phyloP scores from a whole-genome alignment of 2,888 invertebrate genomes.

The Elgonia sp. region DNA sequence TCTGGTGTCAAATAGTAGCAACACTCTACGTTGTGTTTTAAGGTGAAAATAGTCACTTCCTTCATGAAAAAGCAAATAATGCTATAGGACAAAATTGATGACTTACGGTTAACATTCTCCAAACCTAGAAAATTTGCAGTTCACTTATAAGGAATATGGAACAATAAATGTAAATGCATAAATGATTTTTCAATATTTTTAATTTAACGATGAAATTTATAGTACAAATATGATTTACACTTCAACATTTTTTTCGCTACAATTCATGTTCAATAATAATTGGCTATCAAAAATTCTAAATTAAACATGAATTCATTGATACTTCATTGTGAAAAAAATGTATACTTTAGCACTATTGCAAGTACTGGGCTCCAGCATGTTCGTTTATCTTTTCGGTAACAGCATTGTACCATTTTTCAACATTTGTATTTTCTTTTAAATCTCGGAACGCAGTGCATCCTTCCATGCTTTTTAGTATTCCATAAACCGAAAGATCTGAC shows the following conservation, averaged over 20 bases:
- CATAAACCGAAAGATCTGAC: conserved; percentile 97
- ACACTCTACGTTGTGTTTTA: no score
- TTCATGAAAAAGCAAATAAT: no score
- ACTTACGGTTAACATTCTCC: no score
- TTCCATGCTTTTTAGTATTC: conserved; percentile 96
- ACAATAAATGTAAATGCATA: neutral
- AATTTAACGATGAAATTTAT: neutral
- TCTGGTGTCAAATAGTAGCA: no score
- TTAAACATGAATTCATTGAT: neutral
- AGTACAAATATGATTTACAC: neutral
- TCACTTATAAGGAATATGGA: no score
- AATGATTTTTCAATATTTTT: neutral
- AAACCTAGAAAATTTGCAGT: no score
- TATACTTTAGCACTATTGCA: neutral
- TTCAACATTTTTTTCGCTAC: neutral
- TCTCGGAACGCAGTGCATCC: conserved; percentile 97
- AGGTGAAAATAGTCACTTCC: no score
- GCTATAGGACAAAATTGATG: no score
- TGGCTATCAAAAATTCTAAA: neutral
- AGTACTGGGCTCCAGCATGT: conserved; percentile 87
- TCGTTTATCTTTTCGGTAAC: conserved; percentile 90
- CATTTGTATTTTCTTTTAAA: conserved; percentile 91
- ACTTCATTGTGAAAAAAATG: neutral
- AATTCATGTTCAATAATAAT: no score
- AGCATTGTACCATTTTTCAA: conserved; percentile 93